Base-by-base conservation (phyloP, 2,888 invertebrate genomes). In the Cephus runcator region DNA sequence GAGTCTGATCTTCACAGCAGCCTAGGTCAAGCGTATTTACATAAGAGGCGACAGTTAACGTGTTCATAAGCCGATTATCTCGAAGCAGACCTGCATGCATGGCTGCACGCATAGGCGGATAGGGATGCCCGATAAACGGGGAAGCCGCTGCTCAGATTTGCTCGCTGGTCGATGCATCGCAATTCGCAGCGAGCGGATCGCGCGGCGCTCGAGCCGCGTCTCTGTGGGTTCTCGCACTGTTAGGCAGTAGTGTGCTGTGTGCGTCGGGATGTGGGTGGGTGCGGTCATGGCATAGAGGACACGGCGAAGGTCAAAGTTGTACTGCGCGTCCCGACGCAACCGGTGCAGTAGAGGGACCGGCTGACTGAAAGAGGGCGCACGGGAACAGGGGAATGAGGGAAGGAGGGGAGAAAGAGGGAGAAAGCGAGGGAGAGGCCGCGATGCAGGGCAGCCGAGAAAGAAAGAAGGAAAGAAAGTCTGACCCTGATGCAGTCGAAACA, bases 241-340 rank as follows among this genome's bases (percentile, higher is more conserved):
- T 9, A 56, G 56, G 56, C 56, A 9, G n/a, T 12, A 74, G 69
- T 33, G 33, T 31, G 31, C 31, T 31, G 34, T 34, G 30, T 34
- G 71, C 80, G 79, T 78, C 30, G 56, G 69, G 71, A 80, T 78
- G 79, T 81, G 84, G 83, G 85, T 86, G 84, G 85, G 87, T 84
- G 85, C 82, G 85, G 83, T 81, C 81, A 79, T 74, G 81, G 81
- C 69, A 69, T 78, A 81, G 84, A 85, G 83, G 85, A 85, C 83
- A 83, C 80, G 81, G 80, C 83, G 87, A 88, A 88, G 88, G 88
- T 88, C 86, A 86, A 83, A 84, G 79, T 79, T 78, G 83, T 84
- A 86, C 82, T 82, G 76, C 79, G 83, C 83, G 84, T 84, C 83
- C 83, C 79, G 77, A 71, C 76, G 80, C 71, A 81, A 85, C 82